Evolutionary conservation across 1,140 invertebrate species (phyloP).

Genomic region (Penaeus japonicus): DNA sequence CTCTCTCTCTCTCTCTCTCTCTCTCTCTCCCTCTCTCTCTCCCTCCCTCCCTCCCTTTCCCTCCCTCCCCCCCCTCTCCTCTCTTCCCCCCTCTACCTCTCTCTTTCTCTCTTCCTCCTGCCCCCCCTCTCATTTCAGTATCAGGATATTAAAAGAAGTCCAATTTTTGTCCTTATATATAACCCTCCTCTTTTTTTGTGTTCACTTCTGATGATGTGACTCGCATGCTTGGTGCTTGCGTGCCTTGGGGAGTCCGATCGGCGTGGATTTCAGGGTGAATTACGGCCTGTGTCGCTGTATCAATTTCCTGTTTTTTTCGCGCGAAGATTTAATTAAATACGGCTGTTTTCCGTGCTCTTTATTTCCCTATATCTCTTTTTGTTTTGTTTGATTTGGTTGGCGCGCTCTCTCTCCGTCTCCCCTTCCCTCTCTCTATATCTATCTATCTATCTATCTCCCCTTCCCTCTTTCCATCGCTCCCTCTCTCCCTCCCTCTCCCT

Average conservation of each 20-base stretch:
- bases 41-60: background rate
- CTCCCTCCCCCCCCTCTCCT: background rate
- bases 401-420: background rate
- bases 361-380: background rate
- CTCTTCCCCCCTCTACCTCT: background rate
- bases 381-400: no score
- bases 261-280: no score
- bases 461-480: background rate
- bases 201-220: background rate
- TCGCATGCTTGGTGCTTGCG: background rate
- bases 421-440: background rate
- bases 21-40: background rate
- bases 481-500: background rate
- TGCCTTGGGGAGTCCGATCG: no score
- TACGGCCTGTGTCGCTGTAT: no score
- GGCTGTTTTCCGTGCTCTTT: background rate
- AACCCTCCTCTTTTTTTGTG: no score
- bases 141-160: no score
- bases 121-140: background rate
- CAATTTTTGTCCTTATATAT: no score
- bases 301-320: no score
- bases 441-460: background rate
- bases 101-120: background rate
- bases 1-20: no score
- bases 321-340: no score